Evolutionary conservation across 2,888 invertebrate genomes (phyloP).

Genomic region (Yponomeuta cagnagella): DNA sequence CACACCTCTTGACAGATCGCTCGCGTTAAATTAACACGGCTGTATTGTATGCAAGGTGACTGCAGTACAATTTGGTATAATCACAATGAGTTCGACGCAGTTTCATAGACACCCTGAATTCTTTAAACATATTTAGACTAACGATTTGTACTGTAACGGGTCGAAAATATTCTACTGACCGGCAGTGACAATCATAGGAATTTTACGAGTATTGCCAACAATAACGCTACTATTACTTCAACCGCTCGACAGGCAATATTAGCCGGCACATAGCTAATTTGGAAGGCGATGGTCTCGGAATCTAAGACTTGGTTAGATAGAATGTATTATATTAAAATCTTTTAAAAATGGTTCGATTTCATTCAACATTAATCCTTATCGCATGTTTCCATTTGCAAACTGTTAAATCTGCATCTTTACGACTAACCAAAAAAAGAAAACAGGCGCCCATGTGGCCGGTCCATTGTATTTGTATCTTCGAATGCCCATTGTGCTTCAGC

Average conservation of each 20-base stretch:
- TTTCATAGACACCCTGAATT: too few species aligned
- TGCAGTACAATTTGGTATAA: background rate
- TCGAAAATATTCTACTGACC: too few species aligned
- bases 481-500: constrained; percentile 51
- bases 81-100: too few species aligned
- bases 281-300: background rate
- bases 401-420: constrained; percentile 56
- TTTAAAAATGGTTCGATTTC: background rate
- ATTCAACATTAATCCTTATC: constrained; percentile 25
- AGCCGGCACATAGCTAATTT: too few species aligned
- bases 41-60: background rate
- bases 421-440: constrained; percentile 56
- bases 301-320: background rate
- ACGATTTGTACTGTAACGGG: too few species aligned
- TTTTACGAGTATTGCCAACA: too few species aligned
- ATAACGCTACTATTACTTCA: too few species aligned
- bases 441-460: constrained; percentile 55
- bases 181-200: too few species aligned
- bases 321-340: background rate
- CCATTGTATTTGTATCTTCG: constrained; percentile 62
- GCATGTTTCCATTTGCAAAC: constrained; percentile 37
- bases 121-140: too few species aligned
- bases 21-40: background rate
- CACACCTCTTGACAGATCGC: constrained; percentile 21
- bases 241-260: too few species aligned